phyloP scores from a whole-genome alignment of 2,888 invertebrate genomes.

The Amiota minor region DNA sequence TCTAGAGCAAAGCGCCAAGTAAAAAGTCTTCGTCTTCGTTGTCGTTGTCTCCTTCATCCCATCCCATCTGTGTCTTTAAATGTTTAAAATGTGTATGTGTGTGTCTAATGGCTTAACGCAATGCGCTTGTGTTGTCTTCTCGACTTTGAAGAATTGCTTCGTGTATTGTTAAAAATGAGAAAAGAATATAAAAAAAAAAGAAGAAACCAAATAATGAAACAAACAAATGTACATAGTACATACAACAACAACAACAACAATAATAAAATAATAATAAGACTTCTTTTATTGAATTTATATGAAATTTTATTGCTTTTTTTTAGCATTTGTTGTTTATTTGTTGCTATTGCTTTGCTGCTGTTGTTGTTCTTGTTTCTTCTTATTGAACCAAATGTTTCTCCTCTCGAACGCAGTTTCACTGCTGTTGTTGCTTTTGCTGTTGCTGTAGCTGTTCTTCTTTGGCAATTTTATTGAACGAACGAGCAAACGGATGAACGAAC shows the following conservation, averaged over 20 bases:
- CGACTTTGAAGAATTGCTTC: conserved; percentile 21
- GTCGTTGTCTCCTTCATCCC: no score
- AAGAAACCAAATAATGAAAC: background rate
- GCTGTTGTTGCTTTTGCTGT: background rate
- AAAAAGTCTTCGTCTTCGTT: conserved; percentile 9
- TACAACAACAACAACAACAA: conserved; percentile 1
- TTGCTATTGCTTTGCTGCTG: conserved; percentile 7
- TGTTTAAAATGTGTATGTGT: background rate
- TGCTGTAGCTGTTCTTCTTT: background rate
- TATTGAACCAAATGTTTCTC: conserved; percentile 1
- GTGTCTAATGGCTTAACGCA: background rate
- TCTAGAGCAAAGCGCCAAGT: conserved; percentile 2
- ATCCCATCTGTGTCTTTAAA: background rate
- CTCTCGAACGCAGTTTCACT: no score
- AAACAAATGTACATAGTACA: background rate
- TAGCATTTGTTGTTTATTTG: background rate
- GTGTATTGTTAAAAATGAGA: conserved; percentile 17
- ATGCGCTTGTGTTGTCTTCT: background rate
- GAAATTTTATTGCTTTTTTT: conserved; percentile 18
- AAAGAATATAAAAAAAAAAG: no score
- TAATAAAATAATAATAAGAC: background rate
- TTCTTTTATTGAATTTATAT: conserved; percentile 6
- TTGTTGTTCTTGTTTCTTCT: no score
- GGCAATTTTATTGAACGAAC: conserved; percentile 1
- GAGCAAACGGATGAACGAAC: background rate